Conservation (phyloP, 1,140 invertebrate genomes). For the Trachelipus rathkii region DNA sequence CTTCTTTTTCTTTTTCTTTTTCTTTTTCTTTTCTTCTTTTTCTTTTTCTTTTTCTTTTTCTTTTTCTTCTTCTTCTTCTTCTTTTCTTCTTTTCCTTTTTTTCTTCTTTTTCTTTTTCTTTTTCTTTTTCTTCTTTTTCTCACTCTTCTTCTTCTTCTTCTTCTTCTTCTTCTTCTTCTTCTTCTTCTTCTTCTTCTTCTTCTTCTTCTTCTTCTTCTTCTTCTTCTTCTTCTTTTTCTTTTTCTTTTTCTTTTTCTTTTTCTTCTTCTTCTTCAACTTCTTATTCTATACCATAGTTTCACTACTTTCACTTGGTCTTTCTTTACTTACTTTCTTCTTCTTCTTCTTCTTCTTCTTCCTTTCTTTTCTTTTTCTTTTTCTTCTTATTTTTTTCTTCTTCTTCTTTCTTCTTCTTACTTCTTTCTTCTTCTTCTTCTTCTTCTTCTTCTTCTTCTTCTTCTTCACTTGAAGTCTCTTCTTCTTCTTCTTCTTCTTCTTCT, state of each 20-base stretch:
- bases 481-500: too few relatives aligned
- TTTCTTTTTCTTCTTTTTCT: too few relatives aligned
- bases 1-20: too few relatives aligned
- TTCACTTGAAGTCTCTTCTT: too few relatives aligned
- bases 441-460: neutral
- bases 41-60: too few relatives aligned
- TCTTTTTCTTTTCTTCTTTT: too few relatives aligned
- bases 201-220: neutral
- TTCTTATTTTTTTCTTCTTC: too few relatives aligned
- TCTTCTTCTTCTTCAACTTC: neutral
- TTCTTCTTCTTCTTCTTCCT: neutral
- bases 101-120: neutral
- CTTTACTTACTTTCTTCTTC: neutral
- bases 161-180: neutral
- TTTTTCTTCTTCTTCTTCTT: neutral
- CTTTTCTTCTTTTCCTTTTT: neutral
- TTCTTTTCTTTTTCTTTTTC: neutral
- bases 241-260: neutral
- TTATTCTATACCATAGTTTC: neutral
- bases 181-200: conserved; percentile 5
- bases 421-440: neutral
- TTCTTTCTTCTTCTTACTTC: too few relatives aligned
- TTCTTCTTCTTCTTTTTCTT: neutral
- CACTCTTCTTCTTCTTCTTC: too few relatives aligned
- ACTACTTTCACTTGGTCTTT: neutral